phyloP scores from a whole-genome alignment of 2,113 vertebrate genomes.

The Rhabdornis inornatus region DNA sequence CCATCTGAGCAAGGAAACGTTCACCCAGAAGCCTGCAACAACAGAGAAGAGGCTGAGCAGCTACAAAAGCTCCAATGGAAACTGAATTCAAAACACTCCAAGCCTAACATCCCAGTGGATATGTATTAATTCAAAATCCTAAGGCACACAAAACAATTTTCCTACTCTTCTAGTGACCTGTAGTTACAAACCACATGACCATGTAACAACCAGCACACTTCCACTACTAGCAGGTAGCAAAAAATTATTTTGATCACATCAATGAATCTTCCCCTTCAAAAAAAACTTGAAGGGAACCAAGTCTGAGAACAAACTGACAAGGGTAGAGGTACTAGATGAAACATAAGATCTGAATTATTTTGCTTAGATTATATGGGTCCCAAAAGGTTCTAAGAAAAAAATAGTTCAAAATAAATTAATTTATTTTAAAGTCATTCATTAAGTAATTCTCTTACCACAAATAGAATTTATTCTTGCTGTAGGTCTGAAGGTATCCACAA shows the following conservation, averaged over 20 bases:
- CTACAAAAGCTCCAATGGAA: not conserved
- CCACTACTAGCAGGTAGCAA: not conserved
- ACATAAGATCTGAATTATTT: not conserved
- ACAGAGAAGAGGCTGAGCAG: not conserved
- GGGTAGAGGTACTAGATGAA: not conserved
- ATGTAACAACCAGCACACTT: not conserved
- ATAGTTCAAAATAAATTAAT: not conserved
- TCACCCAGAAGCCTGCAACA: not conserved
- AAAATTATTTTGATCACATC: not conserved
- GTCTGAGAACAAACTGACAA: not conserved
- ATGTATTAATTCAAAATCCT: not conserved
- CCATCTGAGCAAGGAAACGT: not conserved
- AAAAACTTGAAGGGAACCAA: not conserved
- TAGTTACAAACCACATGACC: not conserved
- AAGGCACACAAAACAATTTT: not conserved
- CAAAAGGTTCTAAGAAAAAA: not conserved
- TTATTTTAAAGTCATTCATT: not conserved
- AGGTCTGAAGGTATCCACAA: slow-evolving; percentile 97
- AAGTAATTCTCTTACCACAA: slow-evolving; percentile 83
- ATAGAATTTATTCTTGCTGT: slow-evolving; percentile 99
- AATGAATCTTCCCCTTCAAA: not conserved
- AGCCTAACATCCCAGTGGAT: not conserved
- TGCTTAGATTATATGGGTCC: not conserved
- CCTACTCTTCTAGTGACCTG: not conserved
- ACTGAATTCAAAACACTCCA: not conserved